These are phyloP conservation scores for Megalops atlanticus DNA, from an alignment of 2,113 vertebrate genomes.

Conservation along the genomic window DNA sequence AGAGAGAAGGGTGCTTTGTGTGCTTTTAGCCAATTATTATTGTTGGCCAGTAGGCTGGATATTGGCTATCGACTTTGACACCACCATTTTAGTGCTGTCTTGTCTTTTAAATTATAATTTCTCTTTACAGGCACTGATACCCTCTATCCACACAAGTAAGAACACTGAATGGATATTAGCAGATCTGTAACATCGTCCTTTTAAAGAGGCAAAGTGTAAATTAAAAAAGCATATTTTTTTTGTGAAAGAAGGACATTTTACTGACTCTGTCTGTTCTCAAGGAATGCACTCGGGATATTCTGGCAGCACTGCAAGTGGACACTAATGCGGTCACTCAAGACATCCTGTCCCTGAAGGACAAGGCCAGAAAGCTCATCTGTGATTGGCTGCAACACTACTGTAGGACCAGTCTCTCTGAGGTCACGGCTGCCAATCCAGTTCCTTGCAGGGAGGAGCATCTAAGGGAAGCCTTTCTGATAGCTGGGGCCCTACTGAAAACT, in stretches of 20 bases:
- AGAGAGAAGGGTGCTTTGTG: too few species aligned
- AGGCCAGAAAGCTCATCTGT: slow-evolving; percentile 68
- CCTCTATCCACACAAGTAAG: too few species aligned
- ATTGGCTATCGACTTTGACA: too few species aligned
- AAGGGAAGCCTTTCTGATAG: slow-evolving; percentile 66
- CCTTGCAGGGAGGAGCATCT: slow-evolving; percentile 58
- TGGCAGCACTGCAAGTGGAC: slow-evolving; percentile 74
- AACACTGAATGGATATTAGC: too few species aligned
- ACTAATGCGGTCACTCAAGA: slow-evolving; percentile 67
- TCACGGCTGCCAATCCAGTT: slow-evolving; percentile 40
- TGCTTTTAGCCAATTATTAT: too few species aligned
- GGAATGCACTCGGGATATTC: slow-evolving; percentile 82
- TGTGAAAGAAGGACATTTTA: background rate
- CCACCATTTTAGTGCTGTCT: too few species aligned
- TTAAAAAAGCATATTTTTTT: too few species aligned
- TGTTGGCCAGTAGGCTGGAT: too few species aligned
- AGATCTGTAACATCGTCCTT: too few species aligned
- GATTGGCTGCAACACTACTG: slow-evolving; percentile 80
- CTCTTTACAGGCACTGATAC: too few species aligned
- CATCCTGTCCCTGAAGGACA: slow-evolving; percentile 79
- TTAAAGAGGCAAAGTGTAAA: too few species aligned
- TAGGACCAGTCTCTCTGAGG: slow-evolving; percentile 62
- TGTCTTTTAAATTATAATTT: too few species aligned
- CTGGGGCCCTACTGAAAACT: slow-evolving; percentile 70
- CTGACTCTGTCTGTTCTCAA: slow-evolving; percentile 47